These are phyloP conservation scores for Drosophila tsacasi DNA, from an alignment of 1,140 invertebrate species.

Conservation along the genomic window DNA sequence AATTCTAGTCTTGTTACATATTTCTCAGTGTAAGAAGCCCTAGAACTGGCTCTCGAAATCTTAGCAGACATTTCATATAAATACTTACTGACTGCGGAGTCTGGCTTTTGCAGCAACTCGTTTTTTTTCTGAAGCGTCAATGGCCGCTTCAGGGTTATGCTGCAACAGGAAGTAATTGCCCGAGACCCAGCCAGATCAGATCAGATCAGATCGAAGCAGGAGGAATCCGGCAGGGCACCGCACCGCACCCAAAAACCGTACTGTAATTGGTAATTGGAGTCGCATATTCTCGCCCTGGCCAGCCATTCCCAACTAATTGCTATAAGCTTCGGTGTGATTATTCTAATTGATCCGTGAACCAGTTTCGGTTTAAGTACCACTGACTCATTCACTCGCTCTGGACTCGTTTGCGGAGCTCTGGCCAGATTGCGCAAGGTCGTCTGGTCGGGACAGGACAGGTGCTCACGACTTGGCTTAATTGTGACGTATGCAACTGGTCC, in stretches of 20 bases:
- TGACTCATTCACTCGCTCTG: constrained; percentile 55
- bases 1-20: background rate
- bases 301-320: constrained; percentile 50
- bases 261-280: constrained; percentile 45
- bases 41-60: constrained; percentile 10
- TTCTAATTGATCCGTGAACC: constrained; percentile 78
- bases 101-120: constrained; percentile 9
- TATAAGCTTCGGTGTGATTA: constrained; percentile 41
- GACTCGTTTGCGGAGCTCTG: constrained; percentile 58
- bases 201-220: background rate
- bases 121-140: constrained; percentile 35
- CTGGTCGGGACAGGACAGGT: constrained; percentile 81
- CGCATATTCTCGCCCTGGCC: constrained; percentile 34
- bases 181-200: constrained; percentile 11
- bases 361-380: constrained; percentile 54
- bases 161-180: constrained; percentile 71
- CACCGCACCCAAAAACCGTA: constrained; percentile 24
- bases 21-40: constrained; percentile 24
- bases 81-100: constrained; percentile 1
- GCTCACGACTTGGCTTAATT: constrained; percentile 63
- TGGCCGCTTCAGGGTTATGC: constrained; percentile 70
- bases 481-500: constrained; percentile 49
- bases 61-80: constrained; percentile 19
- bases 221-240: constrained; percentile 15
- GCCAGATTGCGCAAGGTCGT: constrained; percentile 78